Evolutionary conservation across 2,797 vertebrate genomes (phyloP), one percentile per base, ranked within the genome.

Genomic region (Florisuga fusca): DNA sequence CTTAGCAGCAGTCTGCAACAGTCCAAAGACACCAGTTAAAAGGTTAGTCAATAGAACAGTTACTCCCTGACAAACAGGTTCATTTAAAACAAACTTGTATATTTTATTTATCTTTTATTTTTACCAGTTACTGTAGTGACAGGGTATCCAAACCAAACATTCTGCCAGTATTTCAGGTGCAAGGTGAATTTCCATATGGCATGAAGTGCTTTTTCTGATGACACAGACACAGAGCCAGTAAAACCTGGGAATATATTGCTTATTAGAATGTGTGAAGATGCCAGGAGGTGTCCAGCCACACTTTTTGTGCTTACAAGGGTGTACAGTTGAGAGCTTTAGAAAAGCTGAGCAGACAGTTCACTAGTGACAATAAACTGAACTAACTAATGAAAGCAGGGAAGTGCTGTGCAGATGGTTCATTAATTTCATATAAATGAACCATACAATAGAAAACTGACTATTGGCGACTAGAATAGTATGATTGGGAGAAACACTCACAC

Each of bases 351-450:
- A 91, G 26, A 57, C 73, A 61, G 23, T 31, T 82, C 79, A 36
- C 59, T 79, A n/a, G 80, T 72, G 93, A 33, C 91, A 76, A 53
- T 43, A 41, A 58, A 10, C 76, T 41, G 51, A 45, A 31, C 1
- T 8, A 27, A 63, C 54, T 76, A 77, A 62, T 43, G 85, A 64
- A 33, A 82, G 77, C 48, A 75, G 80, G 54, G 80, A 46, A 68
- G 36, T 36, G 57, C 72, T 80, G 82, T 82, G 87, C 38, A 72
- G 79, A 87, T 74, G 59, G 51, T 57, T 89, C 77, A 74, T 73
- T 91, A 90, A 50, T 86, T 91, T 88, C 26, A n/a, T 85, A 9
- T 14, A 93, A 96, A 80, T 55, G 83, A 89, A 31, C 61, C 26
- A 73, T 4, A 54, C 58, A 71, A 67, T 27, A 68, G 54, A 69